These are phyloP conservation scores for Gymnothorax reevesii DNA, from an alignment of 2,797 vertebrate species.

Conservation along the genomic window DNA sequence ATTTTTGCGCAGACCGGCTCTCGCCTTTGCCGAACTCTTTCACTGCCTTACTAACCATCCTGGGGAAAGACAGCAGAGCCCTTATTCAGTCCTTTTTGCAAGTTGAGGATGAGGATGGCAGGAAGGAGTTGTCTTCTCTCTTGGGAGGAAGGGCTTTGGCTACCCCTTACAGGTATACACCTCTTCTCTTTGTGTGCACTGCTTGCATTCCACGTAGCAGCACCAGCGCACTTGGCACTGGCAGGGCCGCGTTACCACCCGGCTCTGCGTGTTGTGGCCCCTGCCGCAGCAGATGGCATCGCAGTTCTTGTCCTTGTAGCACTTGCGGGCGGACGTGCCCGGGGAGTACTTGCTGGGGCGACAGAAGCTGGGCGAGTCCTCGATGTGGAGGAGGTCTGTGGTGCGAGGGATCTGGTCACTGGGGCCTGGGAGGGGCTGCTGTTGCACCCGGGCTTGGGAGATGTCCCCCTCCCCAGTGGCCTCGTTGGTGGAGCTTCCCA, in stretches of 20 bases:
- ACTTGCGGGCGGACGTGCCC: conserved; percentile 89
- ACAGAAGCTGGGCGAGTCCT: conserved; percentile 98
- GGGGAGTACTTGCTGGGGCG: conserved; percentile 88
- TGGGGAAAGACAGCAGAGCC: conserved; percentile 28
- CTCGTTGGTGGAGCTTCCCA: conserved; percentile 94
- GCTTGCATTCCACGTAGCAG: conserved; percentile 98
- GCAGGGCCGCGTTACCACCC: conserved; percentile 93
- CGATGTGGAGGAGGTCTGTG: conserved; percentile 92
- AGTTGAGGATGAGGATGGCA: conserved; percentile 39
- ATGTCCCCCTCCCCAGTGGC: conserved; percentile 92
- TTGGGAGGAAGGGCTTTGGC: conserved; percentile 24
- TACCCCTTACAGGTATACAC: conserved; percentile 96
- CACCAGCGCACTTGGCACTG: conserved; percentile 99
- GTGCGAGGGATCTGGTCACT: conserved; percentile 90
- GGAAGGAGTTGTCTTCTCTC: neutral
- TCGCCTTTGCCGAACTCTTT: conserved; percentile 35
- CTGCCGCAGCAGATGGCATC: conserved; percentile 97
- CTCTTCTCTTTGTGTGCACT: conserved; percentile 96
- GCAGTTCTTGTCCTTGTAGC: conserved; percentile 98
- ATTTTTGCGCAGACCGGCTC: conserved; percentile 16
- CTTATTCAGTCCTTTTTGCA: conserved; percentile 41
- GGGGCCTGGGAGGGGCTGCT: conserved; percentile 60
- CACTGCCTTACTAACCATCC: conserved; percentile 43
- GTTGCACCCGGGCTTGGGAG: conserved; percentile 77
- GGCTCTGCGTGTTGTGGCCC: conserved; percentile 96